Conservation (phyloP, 2,888 invertebrate species). For the Lymantria monacha region DNA sequence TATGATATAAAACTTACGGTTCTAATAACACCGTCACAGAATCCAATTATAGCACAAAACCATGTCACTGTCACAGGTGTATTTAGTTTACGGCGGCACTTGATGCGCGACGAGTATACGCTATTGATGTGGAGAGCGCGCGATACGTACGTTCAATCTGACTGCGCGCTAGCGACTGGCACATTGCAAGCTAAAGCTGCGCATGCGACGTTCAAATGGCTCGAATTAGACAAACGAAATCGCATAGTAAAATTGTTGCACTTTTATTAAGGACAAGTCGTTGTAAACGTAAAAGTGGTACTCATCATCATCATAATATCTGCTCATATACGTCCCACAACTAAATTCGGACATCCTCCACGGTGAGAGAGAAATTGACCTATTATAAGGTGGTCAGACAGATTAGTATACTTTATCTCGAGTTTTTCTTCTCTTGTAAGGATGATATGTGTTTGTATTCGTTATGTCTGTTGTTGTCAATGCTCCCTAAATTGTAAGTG, state of each 20-base stretch:
- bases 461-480: no score
- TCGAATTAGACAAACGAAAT: constrained; percentile 47
- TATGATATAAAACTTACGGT: constrained; percentile 55
- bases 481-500: no score
- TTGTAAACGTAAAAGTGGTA: constrained; percentile 47
- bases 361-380: no score
- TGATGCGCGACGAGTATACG: constrained; percentile 44
- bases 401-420: no score
- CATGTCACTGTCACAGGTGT: constrained; percentile 76
- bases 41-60: constrained; percentile 75
- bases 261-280: constrained; percentile 41
- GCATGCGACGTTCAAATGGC: constrained; percentile 50
- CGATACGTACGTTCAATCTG: constrained; percentile 42
- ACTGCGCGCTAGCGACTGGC: constrained; percentile 32
- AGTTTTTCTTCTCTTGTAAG: no score
- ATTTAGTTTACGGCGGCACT: constrained; percentile 48
- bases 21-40: constrained; percentile 60
- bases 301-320: constrained; percentile 35
- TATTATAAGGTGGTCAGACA: no score
- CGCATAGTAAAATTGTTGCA: constrained; percentile 50
- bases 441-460: no score
- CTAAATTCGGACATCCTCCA: no score
- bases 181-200: constrained; percentile 44
- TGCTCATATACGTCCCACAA: constrained; percentile 5
- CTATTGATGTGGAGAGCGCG: constrained; percentile 35